Percentiles rank a stretch among this genome's conserved stretches.
These are phyloP conservation scores for Pilophorus perplexus DNA, from an alignment of 2,888 invertebrate genomes.

Conservation along the genomic window DNA sequence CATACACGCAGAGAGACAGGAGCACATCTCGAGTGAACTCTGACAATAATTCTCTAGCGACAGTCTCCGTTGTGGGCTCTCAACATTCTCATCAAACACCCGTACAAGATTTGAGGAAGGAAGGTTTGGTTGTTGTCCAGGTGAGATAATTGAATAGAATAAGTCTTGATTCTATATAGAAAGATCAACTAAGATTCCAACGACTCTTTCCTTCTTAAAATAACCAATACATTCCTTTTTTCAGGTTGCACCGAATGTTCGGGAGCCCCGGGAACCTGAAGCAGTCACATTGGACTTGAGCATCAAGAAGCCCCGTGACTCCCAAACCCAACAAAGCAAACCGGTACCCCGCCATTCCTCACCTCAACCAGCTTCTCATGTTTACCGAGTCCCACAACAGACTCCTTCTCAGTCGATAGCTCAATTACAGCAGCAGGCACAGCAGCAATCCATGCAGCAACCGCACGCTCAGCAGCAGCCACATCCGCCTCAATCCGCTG, in stretches of 20 bases:
- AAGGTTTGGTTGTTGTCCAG: constrained; percentile 65
- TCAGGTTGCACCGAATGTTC: constrained; percentile 44
- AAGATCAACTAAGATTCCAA: too few relatives aligned
- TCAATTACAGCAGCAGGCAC: constrained; percentile 7
- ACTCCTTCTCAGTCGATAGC: constrained; percentile 4
- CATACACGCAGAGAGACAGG: constrained; percentile 51
- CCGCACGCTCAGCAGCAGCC: constrained; percentile 12
- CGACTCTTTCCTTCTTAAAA: too few relatives aligned
- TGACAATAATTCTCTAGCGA: constrained; percentile 59
- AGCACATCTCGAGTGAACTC: constrained; percentile 52
- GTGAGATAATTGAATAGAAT: too few relatives aligned
- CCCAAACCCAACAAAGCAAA: constrained; percentile 13
- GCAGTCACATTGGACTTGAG: constrained; percentile 71
- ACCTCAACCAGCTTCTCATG: constrained; percentile 34
- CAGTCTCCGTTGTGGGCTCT: constrained; percentile 63
- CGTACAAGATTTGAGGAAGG: constrained; percentile 60
- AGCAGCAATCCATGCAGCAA: constrained; percentile 1
- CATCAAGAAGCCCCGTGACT: constrained; percentile 66
- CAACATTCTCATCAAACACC: constrained; percentile 50
- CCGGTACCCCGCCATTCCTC: constrained; percentile 26
- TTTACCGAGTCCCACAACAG: constrained; percentile 38
- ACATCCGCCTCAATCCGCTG: too few relatives aligned
- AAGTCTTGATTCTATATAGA: too few relatives aligned
- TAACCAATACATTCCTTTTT: too few relatives aligned
- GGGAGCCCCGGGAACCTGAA: constrained; percentile 49